phyloP scores from a whole-genome alignment of 2,113 vertebrate genomes.

The Entosphenus tridentatus region DNA sequence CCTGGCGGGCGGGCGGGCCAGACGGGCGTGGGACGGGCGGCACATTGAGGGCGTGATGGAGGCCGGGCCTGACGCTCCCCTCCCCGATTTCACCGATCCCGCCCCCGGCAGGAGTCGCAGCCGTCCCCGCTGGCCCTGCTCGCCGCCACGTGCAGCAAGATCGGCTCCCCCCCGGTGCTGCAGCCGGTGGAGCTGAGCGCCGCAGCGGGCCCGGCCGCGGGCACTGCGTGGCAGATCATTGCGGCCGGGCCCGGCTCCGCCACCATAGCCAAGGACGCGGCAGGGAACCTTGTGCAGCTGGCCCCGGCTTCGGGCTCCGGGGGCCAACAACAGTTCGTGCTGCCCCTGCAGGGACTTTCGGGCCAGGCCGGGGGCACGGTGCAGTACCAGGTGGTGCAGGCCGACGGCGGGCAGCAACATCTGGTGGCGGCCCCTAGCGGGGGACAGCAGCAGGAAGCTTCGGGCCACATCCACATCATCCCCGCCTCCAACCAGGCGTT shows the following conservation, averaged over 20 bases:
- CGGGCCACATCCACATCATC: slow-evolving; percentile 72
- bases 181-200: slow-evolving; percentile 43
- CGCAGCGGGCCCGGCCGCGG: slow-evolving; percentile 42
- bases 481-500: slow-evolving; percentile 49
- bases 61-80: too few species aligned
- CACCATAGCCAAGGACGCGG: slow-evolving; percentile 18
- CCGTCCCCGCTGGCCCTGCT: slow-evolving; percentile 74
- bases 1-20: too few species aligned
- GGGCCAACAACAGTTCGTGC: slow-evolving; percentile 20
- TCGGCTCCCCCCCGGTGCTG: slow-evolving; percentile 34
- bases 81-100: too few species aligned
- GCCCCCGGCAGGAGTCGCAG: slow-evolving; percentile 43
- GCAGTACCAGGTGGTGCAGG: slow-evolving; percentile 32
- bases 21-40: too few species aligned
- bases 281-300: too few species aligned
- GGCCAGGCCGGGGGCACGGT: slow-evolving; percentile 20
- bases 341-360: neutral
- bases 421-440: slow-evolving; percentile 45
- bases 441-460: slow-evolving; percentile 52
- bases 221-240: slow-evolving; percentile 77
- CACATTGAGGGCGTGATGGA: too few species aligned
- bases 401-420: slow-evolving; percentile 31
- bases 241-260: slow-evolving; percentile 19
- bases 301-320: slow-evolving; percentile 24
- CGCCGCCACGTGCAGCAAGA: slow-evolving; percentile 85